phyloP scores from a whole-genome alignment of 2,888 invertebrate species.

The Acrobasis suavella region DNA sequence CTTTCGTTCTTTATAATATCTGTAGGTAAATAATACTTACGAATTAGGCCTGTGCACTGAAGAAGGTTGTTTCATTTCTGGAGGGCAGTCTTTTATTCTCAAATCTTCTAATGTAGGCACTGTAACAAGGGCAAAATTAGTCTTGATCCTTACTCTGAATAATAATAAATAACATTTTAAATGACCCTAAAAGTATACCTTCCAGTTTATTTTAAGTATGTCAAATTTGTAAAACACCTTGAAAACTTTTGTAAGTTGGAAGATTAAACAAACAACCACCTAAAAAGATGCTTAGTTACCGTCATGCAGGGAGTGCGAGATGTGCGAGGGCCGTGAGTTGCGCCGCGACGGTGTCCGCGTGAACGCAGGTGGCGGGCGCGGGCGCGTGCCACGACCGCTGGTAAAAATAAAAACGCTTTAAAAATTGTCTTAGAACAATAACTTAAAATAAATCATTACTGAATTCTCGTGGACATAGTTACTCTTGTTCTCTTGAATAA shows the following conservation, averaged over 20 bases:
- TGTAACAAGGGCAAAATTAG: constrained; percentile 43
- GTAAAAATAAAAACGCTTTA: not conserved
- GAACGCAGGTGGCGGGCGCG: constrained; percentile 86
- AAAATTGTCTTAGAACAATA: too few relatives aligned
- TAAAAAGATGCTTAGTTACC: constrained; percentile 46
- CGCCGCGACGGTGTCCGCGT: constrained; percentile 90
- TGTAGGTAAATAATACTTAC: too few relatives aligned
- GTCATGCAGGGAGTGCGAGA: constrained; percentile 67
- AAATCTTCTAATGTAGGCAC: constrained; percentile 79
- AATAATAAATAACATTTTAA: too few relatives aligned
- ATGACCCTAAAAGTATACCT: too few relatives aligned
- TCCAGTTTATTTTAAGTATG: too few relatives aligned
- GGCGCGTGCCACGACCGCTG: constrained; percentile 84
- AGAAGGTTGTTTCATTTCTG: constrained; percentile 78
- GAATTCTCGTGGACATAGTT: too few relatives aligned
- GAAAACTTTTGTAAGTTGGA: not conserved
- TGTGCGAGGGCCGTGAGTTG: constrained; percentile 83
- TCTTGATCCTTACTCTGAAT: too few relatives aligned
- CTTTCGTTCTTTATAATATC: not conserved
- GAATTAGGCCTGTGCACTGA: constrained; percentile 77
- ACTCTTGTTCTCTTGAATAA: too few relatives aligned
- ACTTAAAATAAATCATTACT: too few relatives aligned
- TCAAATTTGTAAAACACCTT: too few relatives aligned
- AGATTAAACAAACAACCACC: not conserved
- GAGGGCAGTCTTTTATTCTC: constrained; percentile 80